Evolutionary conservation across 2,888 invertebrate species (phyloP).

Genomic region (Andrena marginata): DNA sequence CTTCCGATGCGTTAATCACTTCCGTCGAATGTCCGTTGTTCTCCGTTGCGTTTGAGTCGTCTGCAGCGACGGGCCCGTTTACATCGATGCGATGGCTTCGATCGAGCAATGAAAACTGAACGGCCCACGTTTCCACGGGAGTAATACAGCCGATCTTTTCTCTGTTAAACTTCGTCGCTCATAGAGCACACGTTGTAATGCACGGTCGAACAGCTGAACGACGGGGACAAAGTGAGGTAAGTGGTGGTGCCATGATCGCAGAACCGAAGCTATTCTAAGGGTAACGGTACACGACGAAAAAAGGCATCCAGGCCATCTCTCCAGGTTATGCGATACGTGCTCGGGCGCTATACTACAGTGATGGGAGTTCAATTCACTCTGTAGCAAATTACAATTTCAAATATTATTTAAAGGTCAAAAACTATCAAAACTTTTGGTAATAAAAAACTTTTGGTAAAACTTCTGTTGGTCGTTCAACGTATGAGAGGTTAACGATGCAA

Average conservation of each 20-base stretch:
- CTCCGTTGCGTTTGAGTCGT: constrained; percentile 1
- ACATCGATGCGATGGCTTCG: constrained; percentile 32
- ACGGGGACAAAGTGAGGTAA: constrained; percentile 61
- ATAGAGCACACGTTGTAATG: constrained; percentile 51
- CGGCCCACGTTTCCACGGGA: constrained; percentile 7
- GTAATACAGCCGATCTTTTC: constrained; percentile 31
- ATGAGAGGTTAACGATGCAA: no score
- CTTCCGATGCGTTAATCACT: constrained; percentile 38
- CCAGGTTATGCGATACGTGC: constrained; percentile 52
- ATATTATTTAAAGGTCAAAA: no score
- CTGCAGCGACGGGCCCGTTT: neutral
- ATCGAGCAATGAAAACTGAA: constrained; percentile 48
- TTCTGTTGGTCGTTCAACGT: no score
- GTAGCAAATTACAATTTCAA: no score
- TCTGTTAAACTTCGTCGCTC: constrained; percentile 17
- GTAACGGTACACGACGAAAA: constrained; percentile 81
- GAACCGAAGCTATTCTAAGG: constrained; percentile 73
- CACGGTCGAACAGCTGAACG: constrained; percentile 55
- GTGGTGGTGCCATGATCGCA: constrained; percentile 62
- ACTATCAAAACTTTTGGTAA: no score
- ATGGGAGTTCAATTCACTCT: no score
- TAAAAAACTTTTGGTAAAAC: no score
- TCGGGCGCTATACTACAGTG: constrained; percentile 1
- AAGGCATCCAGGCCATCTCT: constrained; percentile 80
- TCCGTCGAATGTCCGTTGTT: constrained; percentile 21